Percentiles rank a stretch among this genome's conserved stretches.
Conservation (phyloP, 2,113 vertebrate genomes). For the Suricata suricatta region DNA sequence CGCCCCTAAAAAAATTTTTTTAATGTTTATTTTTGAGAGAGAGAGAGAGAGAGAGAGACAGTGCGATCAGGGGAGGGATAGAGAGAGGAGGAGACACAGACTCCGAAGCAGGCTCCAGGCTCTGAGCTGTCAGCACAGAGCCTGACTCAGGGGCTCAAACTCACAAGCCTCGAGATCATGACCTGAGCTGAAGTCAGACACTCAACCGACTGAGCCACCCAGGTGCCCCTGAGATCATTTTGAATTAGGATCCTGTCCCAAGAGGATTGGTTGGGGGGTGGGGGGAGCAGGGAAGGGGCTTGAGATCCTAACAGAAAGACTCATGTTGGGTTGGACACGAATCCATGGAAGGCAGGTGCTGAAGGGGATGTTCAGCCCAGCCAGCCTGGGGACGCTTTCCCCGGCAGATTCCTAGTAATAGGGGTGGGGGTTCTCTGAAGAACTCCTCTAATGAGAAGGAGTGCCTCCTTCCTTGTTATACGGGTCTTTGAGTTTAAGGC, state of each 20-base stretch:
- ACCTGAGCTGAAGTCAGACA: too few species aligned
- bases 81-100: too few species aligned
- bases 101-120: too few species aligned
- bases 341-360: not conserved
- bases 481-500: not conserved
- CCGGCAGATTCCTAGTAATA: not conserved
- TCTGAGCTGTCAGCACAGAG: too few species aligned
- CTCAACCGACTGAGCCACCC: too few species aligned
- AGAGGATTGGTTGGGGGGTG: not conserved
- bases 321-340: not conserved
- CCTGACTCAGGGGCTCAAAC: too few species aligned
- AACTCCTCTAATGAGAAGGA: not conserved
- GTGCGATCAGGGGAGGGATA: too few species aligned
- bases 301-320: not conserved
- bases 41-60: too few species aligned
- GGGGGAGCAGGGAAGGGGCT: not conserved
- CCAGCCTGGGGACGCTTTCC: not conserved
- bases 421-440: not conserved
- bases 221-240: not conserved
- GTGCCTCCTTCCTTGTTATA: not conserved
- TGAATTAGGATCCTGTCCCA: not conserved
- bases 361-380: not conserved
- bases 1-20: too few species aligned
- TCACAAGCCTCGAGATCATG: too few species aligned
- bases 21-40: too few species aligned